phyloP scores from a whole-genome alignment of 2,113 vertebrate genomes.

The Amia ocellicauda region DNA sequence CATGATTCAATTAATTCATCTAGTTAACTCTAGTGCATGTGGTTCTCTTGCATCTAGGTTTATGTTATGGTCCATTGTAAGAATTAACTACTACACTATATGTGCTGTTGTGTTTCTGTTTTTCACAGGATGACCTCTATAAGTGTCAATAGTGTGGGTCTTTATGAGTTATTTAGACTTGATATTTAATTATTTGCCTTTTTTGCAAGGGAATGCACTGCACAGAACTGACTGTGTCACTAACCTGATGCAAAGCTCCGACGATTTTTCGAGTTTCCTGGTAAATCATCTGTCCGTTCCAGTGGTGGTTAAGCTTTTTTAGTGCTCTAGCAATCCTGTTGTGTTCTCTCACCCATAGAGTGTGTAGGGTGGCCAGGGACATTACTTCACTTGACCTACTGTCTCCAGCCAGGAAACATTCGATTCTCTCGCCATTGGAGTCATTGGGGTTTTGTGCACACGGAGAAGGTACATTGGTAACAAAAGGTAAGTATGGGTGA shows the following conservation, averaged over 20 bases:
- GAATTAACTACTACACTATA: no score
- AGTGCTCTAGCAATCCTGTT: conserved; percentile 77
- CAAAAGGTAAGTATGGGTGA: conserved; percentile 72
- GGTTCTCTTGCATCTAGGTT: no score
- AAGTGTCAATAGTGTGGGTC: no score
- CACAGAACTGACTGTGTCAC: conserved; percentile 7
- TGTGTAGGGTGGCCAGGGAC: conserved; percentile 75
- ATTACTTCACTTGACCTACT: conserved; percentile 78
- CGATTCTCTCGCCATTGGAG: conserved; percentile 50
- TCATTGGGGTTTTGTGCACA: conserved; percentile 58
- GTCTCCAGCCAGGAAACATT: conserved; percentile 87
- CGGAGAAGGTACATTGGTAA: conserved; percentile 45
- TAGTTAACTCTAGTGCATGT: no score
- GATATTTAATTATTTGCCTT: no score
- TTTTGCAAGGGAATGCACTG: not conserved
- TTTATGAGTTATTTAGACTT: no score
- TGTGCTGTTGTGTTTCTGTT: no score
- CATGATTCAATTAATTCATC: no score
- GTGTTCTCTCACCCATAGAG: conserved; percentile 87
- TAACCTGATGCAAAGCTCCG: conserved; percentile 89
- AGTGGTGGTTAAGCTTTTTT: conserved; percentile 73
- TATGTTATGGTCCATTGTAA: no score
- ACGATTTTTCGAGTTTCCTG: conserved; percentile 89
- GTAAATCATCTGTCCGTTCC: conserved; percentile 74
- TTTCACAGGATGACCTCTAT: no score